These are phyloP conservation scores for Julus scanicus DNA, from an alignment of 2,888 invertebrate genomes.

Conservation along the genomic window DNA sequence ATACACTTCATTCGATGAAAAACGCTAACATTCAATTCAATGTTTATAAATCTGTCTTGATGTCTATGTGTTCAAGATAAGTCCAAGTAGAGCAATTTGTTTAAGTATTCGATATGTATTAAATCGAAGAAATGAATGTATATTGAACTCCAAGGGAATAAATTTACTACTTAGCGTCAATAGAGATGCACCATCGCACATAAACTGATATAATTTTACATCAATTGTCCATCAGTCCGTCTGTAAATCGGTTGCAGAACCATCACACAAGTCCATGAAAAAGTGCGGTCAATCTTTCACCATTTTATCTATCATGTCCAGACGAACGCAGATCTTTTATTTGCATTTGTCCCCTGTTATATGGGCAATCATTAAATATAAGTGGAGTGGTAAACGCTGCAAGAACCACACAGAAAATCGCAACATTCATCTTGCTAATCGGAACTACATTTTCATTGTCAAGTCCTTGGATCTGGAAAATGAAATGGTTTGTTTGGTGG, in stretches of 20 bases:
- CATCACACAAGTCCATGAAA: neutral
- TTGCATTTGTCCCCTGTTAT: slow-evolving; percentile 33
- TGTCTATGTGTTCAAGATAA: no score
- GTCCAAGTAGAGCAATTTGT: neutral
- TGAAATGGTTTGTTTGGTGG: neutral
- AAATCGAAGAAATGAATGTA: neutral
- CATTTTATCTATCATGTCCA: slow-evolving; percentile 23
- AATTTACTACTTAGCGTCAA: neutral
- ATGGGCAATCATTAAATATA: slow-evolving; percentile 23
- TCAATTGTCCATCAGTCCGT: neutral
- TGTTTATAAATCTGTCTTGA: no score
- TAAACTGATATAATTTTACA: neutral
- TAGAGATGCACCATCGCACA: neutral
- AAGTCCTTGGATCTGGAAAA: neutral
- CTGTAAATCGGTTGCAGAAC: neutral
- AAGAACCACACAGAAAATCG: slow-evolving; percentile 27
- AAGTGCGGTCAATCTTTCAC: neutral
- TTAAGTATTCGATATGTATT: neutral
- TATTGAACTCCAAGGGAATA: neutral
- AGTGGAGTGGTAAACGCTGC: slow-evolving; percentile 11
- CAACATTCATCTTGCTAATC: slow-evolving; percentile 5
- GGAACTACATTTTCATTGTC: slow-evolving; percentile 3
- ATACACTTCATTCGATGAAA: no score
- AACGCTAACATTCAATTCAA: no score
- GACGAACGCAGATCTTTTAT: neutral